Base-by-base conservation (phyloP, 2,113 vertebrate genomes). In the Balaeniceps rex region DNA sequence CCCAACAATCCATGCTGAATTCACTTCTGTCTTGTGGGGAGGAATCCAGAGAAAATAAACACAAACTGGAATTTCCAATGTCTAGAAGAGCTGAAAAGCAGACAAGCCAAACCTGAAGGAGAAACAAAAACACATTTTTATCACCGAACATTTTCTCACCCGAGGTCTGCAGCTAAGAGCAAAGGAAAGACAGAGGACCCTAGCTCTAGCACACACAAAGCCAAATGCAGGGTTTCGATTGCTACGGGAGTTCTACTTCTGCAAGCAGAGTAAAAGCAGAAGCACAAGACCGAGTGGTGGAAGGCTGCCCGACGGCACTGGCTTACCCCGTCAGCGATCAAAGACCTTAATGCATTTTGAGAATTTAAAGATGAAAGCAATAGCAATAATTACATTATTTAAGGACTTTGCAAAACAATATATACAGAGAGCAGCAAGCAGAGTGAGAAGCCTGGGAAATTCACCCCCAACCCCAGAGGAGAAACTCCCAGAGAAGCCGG, bases 41-140 rank as follows among this genome's bases (percentile, higher is more conserved):
- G 80, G 88, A 97, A 95, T 93, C 95, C 96, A 95, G 65, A 91
- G 90, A 76, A 97, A 95, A 93, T n/a, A 93, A 96, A 95, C 81
- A 94, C 72, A 95, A 91, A 94, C 80, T 57, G 92, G 95, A 63
- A 77, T 94, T 86, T 96, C 86, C 95, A 92, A 64, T 83, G 82
- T 97, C 90, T 94, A 94, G 92, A 77, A 93, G 95, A 85, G 93
- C 90, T 97, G 92, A 93, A 97, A 97, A 96, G 60, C 80, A 95
- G 94, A 95, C 81, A 95, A 94, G 96, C 19, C 95, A 96, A 94
- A 95, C 91, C 90, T 96, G 91, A 97, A 94, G 90, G 65, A 97
- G 83, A 97, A 95, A 97, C 92, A 91, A 95, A 90, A 96, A 87
- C 70, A 97, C 25, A 71, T 92, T 94, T 96, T 97, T 88, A 94